Percentiles rank a stretch among this genome's conserved stretches.
phyloP scores from a whole-genome alignment of 2,888 invertebrate species.

The Leptinotarsa juncta region DNA sequence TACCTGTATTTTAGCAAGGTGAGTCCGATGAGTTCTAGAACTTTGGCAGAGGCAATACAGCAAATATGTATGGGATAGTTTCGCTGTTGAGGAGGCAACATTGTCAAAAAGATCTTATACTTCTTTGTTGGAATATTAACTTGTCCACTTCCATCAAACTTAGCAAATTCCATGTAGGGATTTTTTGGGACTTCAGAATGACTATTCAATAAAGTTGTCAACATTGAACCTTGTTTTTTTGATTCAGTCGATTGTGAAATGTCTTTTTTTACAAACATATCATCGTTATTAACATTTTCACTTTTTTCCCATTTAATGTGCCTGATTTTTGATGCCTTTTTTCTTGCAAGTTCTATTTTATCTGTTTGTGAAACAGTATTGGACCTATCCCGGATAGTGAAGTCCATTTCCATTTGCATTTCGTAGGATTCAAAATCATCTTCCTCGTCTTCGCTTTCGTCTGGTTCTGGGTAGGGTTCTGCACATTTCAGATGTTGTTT shows the following conservation, averaged over 20 bases:
- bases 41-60: constrained; percentile 86
- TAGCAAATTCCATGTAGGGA: constrained; percentile 90
- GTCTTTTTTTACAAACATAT: constrained; percentile 71
- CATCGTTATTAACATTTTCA: constrained; percentile 72
- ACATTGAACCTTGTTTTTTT: constrained; percentile 69
- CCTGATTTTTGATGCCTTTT: constrained; percentile 82
- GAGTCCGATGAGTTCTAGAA: constrained; percentile 91
- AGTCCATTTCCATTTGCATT: constrained; percentile 77
- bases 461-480: constrained; percentile 80
- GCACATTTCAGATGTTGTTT: constrained; percentile 62
- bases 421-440: constrained; percentile 75
- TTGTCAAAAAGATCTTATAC: constrained; percentile 90
- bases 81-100: constrained; percentile 83
- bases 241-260: constrained; percentile 54
- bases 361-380: constrained; percentile 91
- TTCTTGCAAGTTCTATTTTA: constrained; percentile 87
- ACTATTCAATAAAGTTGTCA: constrained; percentile 81
- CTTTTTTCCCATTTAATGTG: constrained; percentile 78
- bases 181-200: constrained; percentile 83
- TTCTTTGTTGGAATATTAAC: constrained; percentile 82
- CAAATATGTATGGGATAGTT: constrained; percentile 86
- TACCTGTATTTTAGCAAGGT: constrained; percentile 88
- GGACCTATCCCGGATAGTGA: constrained; percentile 77
- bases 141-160: constrained; percentile 91
- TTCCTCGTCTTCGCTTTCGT: constrained; percentile 84